These are phyloP conservation scores for Poecilia latipinna DNA, from an alignment of 2,113 vertebrate genomes.

Conservation along the genomic window DNA sequence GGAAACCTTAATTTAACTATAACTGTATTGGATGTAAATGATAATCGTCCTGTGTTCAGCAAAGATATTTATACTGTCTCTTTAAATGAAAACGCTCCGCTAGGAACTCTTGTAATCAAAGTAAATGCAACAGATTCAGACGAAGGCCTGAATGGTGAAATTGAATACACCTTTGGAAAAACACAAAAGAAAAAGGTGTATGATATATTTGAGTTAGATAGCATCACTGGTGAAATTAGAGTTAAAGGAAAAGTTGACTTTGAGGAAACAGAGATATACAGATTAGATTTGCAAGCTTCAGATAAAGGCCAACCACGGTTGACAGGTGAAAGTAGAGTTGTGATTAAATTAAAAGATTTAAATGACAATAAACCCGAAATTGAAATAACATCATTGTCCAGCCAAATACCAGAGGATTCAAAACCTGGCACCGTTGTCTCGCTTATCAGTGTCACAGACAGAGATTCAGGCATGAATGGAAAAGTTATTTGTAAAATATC, in stretches of 20 bases:
- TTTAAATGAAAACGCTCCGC: slow-evolving; percentile 63
- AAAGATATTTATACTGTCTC: slow-evolving; percentile 63
- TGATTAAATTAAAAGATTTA: slow-evolving; percentile 71
- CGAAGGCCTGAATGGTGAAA: slow-evolving; percentile 53
- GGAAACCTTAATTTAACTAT: slow-evolving; percentile 69
- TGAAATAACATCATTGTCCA: slow-evolving; percentile 73
- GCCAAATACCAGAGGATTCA: slow-evolving; percentile 59
- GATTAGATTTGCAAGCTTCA: slow-evolving; percentile 68
- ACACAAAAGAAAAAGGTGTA: slow-evolving; percentile 52
- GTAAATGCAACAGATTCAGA: slow-evolving; percentile 71
- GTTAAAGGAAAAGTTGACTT: slow-evolving; percentile 70
- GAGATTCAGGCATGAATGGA: slow-evolving; percentile 68
- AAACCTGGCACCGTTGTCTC: slow-evolving; percentile 71
- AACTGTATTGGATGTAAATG: slow-evolving; percentile 68
- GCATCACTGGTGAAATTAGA: slow-evolving; percentile 64
- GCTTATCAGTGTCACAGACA: slow-evolving; percentile 69
- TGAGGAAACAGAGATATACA: slow-evolving; percentile 60
- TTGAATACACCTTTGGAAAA: slow-evolving; percentile 61
- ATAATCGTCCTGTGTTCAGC: slow-evolving; percentile 72
- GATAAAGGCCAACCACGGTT: slow-evolving; percentile 68
- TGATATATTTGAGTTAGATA: slow-evolving; percentile 62
- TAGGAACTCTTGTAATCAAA: slow-evolving; percentile 52
- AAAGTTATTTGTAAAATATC: slow-evolving; percentile 68
- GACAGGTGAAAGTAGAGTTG: slow-evolving; percentile 50
- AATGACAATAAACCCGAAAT: slow-evolving; percentile 77